Evolutionary conservation across 2,113 vertebrate species (phyloP).

Genomic region (Anseranas semipalmata): DNA sequence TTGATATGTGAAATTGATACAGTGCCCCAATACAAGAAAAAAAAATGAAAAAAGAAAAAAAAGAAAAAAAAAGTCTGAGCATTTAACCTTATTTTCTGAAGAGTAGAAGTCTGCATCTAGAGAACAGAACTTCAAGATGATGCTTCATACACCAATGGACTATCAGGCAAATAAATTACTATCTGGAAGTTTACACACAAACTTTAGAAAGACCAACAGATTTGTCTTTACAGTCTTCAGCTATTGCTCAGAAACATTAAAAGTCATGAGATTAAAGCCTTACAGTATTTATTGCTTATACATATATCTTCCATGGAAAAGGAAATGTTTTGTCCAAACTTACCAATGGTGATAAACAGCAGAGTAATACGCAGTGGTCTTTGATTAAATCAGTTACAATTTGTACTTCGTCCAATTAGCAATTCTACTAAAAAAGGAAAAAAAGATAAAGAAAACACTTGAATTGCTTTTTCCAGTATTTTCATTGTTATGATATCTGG

Average conservation of each 20-base stretch:
- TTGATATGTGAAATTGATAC: not conserved
- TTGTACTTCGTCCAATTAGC: not conserved
- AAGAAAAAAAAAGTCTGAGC: rapidly evolving
- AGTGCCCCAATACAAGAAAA: not conserved
- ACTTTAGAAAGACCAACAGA: not conserved
- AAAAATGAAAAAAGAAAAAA: not conserved
- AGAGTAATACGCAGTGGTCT: not conserved
- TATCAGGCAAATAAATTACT: not conserved
- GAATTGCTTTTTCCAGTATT: not conserved
- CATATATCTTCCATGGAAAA: not conserved
- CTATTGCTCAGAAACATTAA: not conserved
- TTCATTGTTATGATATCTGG: not conserved
- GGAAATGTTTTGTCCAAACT: not conserved
- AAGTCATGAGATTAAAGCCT: not conserved
- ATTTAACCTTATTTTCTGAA: not conserved
- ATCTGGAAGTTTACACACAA: not conserved
- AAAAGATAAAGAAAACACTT: not conserved
- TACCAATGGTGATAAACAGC: not conserved
- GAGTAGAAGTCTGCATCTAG: not conserved
- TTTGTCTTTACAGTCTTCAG: not conserved
- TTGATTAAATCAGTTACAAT: not conserved
- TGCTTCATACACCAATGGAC: not conserved
- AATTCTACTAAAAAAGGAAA: not conserved
- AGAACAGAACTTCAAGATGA: not conserved
- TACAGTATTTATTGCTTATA: not conserved